Base-by-base conservation (phyloP, 2,888 invertebrate species). In the Lapara coniferarum region DNA sequence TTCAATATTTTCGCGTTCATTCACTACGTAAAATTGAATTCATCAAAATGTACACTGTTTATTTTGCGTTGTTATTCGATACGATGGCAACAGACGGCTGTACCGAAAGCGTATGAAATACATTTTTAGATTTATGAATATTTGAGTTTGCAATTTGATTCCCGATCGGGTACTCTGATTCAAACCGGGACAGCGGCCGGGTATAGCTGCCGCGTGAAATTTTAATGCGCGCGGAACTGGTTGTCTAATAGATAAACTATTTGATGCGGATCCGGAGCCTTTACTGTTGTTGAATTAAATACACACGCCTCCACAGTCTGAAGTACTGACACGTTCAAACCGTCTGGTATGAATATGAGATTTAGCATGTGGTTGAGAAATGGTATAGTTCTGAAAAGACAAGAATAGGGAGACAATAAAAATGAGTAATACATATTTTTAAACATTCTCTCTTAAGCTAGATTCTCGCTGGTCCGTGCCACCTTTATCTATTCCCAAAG, bases 211-310 rank as follows among this genome's bases (percentile, higher is more conserved):
- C 46, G 19, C 49, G 63, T 63, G 63, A 63, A 63, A 63, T 63
- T 19, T 63, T 63, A 63, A 63, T 63, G 63, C 19, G 7, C 46
- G 6, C n/a, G 49, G 13, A n/a, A 14, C 63, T 63, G 19, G 6
- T 12, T 46, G 63, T 49, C 46, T 63, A 25, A 19, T 49, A 19
- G 46, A 63, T 63, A 63, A 63, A 63, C 63, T 63, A 49, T 63
- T 63, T 49, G 13, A 19, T 49, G 49, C 49, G 12, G 6, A 19
- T 63, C 7, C 12, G 19, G 13, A 63, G 19, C 8, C 12, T 16
- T 25, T 49, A 46, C 46, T 49, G 46, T 49, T 63, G 19, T 63
- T 46, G 49, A 19, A 49, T 13, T 19, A 7, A 63, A 63, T 44
- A 46, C 12, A 8, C 16, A 49, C 63, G 49, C 12, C 30, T 19